A percentile compares a stretch with the other conserved stretches of the same genome.
phyloP scores from a whole-genome alignment of 2,113 vertebrate genomes.

The Pungitius pungitius region DNA sequence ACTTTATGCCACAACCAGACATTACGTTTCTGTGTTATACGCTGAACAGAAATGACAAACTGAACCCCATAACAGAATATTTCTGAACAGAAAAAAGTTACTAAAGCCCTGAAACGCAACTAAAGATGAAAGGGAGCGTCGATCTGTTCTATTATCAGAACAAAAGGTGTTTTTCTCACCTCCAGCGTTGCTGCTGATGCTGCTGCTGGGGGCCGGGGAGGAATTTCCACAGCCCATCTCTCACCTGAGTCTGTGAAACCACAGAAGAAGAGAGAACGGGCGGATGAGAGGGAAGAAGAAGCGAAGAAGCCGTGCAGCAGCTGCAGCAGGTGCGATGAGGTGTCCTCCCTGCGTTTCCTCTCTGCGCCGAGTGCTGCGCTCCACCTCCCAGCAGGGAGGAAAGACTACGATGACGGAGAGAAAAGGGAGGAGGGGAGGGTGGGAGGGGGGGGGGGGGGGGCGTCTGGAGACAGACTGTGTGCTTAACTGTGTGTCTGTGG shows the following conservation, averaged over 20 bases:
- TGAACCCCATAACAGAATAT: background rate
- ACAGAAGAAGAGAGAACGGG: background rate
- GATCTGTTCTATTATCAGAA: background rate
- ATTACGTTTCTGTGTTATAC: background rate
- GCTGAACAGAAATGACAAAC: background rate
- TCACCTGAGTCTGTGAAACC: constrained; percentile 1
- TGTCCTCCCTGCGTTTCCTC: background rate
- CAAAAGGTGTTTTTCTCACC: constrained; percentile 46
- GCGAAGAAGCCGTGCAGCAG: background rate
- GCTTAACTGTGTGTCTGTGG: background rate
- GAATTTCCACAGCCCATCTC: constrained; percentile 79
- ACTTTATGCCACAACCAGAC: background rate
- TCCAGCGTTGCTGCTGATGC: constrained; percentile 32
- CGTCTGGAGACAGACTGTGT: no score
- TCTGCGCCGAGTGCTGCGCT: background rate
- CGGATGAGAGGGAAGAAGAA: background rate
- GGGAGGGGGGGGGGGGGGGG: background rate
- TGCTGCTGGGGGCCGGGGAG: constrained; percentile 32
- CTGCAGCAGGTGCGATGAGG: background rate
- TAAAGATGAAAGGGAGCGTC: background rate
- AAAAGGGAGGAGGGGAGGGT: background rate
- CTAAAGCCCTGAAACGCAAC: background rate
- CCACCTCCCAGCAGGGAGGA: constrained; percentile 20
- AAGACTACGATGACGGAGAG: constrained; percentile 35
- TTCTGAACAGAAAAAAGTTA: background rate